A percentile compares a stretch with the other conserved stretches of the same genome.
phyloP scores from a whole-genome alignment of 1,140 invertebrate species.

The Zophobas atratus region DNA sequence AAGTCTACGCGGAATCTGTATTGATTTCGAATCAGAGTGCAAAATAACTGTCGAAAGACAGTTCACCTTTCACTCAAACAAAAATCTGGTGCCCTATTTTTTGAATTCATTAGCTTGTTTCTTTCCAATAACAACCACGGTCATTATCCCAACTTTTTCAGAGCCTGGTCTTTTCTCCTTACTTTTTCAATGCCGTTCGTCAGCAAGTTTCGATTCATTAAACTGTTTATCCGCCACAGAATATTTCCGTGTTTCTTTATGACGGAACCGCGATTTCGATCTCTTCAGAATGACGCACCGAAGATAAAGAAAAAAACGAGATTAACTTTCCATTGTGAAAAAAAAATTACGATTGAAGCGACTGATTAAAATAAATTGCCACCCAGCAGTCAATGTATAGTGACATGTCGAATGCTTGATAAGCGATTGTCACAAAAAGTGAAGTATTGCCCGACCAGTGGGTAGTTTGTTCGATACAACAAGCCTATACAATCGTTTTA shows the following conservation, averaged over 20 bases:
- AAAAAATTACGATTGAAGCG: not conserved
- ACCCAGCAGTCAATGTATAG: constrained; percentile 4
- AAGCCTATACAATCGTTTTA: constrained; percentile 33
- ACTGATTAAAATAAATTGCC: constrained; percentile 2
- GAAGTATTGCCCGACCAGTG: constrained; percentile 19
- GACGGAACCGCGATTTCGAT: constrained; percentile 8
- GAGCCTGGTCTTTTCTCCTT: constrained; percentile 2
- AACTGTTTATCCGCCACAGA: not conserved
- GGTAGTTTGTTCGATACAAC: constrained; percentile 24
- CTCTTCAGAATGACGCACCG: not conserved
- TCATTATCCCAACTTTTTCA: constrained; percentile 22
- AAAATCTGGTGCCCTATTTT: constrained; percentile 1
- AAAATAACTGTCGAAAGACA: not conserved
- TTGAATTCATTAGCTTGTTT: constrained; percentile 32
- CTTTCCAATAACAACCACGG: constrained; percentile 11
- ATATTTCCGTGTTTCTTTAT: constrained; percentile 21
- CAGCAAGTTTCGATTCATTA: constrained; percentile 19
- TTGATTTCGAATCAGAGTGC: no score
- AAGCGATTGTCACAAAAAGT: constrained; percentile 28
- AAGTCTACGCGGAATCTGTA: no score
- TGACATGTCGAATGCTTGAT: constrained; percentile 31
- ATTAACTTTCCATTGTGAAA: constrained; percentile 3
- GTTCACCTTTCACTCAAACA: not conserved
- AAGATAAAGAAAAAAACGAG: not conserved
- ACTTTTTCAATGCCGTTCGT: constrained; percentile 4